Evolutionary conservation across 2,797 vertebrate species (phyloP).

Genomic region (Schizothorax lantsangensis): DNA sequence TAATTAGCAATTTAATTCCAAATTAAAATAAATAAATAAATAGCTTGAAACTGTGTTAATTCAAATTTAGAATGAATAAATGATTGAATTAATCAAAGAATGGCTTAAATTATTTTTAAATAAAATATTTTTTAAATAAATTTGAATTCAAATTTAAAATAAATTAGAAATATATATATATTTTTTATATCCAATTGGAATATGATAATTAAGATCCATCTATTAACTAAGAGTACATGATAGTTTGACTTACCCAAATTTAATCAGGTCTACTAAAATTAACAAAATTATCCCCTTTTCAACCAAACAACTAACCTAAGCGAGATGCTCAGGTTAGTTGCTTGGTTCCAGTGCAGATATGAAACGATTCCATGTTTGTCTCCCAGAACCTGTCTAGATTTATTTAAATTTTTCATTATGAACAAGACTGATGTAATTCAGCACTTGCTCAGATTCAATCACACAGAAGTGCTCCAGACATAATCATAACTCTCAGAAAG

Average conservation of each 20-base stretch:
- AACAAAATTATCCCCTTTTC: not conserved
- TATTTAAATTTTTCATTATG: not conserved
- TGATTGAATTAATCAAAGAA: too few relatives aligned
- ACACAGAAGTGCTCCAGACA: not conserved
- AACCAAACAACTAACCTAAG: not conserved
- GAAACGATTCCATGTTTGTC: not conserved
- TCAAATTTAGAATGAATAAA: not conserved
- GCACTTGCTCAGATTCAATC: not conserved
- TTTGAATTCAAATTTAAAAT: too few relatives aligned
- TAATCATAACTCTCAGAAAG: not conserved
- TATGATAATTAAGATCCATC: too few relatives aligned
- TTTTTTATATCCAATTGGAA: too few relatives aligned
- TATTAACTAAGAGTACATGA: too few relatives aligned
- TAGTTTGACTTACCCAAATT: not conserved
- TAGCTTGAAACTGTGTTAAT: not conserved
- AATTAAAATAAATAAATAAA: not conserved
- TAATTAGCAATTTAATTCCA: not conserved
- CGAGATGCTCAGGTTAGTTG: too few relatives aligned
- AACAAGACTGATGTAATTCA: slow-evolving; percentile 19
- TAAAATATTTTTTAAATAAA: too few relatives aligned
- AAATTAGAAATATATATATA: too few relatives aligned
- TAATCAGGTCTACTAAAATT: not conserved
- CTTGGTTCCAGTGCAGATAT: not conserved
- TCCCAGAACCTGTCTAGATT: not conserved
- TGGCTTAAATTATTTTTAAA: too few relatives aligned